Evolutionary conservation across 2,113 vertebrate genomes (phyloP).

Genomic region (Cyanoramphus novaezelandiae): DNA sequence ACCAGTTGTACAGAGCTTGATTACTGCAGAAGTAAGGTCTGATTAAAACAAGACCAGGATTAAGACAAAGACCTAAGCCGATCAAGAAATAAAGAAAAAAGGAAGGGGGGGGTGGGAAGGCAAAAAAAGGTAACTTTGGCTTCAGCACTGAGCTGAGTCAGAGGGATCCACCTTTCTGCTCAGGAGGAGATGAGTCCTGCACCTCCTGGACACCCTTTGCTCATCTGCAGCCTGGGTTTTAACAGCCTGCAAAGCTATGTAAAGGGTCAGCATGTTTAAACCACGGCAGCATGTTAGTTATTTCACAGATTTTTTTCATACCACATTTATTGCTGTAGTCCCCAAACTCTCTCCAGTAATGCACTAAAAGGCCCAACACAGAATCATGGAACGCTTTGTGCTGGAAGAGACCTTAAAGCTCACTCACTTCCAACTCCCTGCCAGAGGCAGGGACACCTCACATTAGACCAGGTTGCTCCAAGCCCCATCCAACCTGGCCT

Average conservation of each 20-base stretch:
- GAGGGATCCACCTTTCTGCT: neutral
- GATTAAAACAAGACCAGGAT: neutral
- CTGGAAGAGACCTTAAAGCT: neutral
- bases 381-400: neutral
- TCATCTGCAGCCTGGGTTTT: neutral
- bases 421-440: neutral
- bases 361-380: neutral
- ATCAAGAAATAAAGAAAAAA: neutral
- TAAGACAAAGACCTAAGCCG: neutral
- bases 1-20: conserved; percentile 27
- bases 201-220: neutral
- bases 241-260: neutral
- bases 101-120: no score
- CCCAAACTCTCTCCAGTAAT: neutral
- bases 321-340: neutral
- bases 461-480: neutral
- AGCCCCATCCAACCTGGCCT: neutral
- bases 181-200: no score
- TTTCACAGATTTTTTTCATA: neutral
- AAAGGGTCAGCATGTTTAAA: neutral
- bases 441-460: neutral
- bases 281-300: neutral
- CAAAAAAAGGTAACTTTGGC: neutral
- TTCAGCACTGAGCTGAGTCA: neutral
- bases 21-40: conserved; percentile 27